phyloP scores from a whole-genome alignment of 2,888 invertebrate genomes.

The Bembecia ichneumoniformis region DNA sequence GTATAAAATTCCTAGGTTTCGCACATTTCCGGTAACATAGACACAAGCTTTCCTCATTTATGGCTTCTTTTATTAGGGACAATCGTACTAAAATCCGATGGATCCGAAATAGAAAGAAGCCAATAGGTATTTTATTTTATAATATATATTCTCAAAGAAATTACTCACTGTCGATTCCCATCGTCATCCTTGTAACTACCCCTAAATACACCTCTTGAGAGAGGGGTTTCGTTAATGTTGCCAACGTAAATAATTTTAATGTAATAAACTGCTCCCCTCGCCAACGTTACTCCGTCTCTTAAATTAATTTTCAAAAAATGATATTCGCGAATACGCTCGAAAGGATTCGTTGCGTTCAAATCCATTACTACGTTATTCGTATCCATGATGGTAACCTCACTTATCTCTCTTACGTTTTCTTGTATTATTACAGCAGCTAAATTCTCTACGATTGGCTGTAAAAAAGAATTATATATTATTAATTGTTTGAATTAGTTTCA shows the following conservation, averaged over 20 bases:
- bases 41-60: too few relatives aligned
- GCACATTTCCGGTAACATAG: too few relatives aligned
- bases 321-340: constrained; percentile 33
- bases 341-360: constrained; percentile 21
- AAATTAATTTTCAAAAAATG: constrained; percentile 51
- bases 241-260: constrained; percentile 44
- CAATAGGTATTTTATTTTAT: too few relatives aligned
- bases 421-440: constrained; percentile 38
- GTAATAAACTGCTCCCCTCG: constrained; percentile 25
- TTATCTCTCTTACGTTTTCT: constrained; percentile 47
- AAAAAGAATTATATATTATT: constrained; percentile 5
- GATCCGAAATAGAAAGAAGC: too few relatives aligned
- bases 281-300: constrained; percentile 27
- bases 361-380: constrained; percentile 16
- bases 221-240: constrained; percentile 58
- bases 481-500: too few relatives aligned
- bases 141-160: background rate
- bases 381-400: constrained; percentile 23
- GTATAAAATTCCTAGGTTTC: too few relatives aligned
- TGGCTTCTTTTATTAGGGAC: too few relatives aligned
- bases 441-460: constrained; percentile 32
- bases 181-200: constrained; percentile 41
- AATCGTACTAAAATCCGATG: too few relatives aligned
- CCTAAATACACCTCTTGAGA: constrained; percentile 57
- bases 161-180: constrained; percentile 41